A percentile compares a stretch with the other conserved stretches of the same genome.
These are phyloP conservation scores for Larimichthys polyactis DNA, from an alignment of 2,113 vertebrate species.

Conservation along the genomic window DNA sequence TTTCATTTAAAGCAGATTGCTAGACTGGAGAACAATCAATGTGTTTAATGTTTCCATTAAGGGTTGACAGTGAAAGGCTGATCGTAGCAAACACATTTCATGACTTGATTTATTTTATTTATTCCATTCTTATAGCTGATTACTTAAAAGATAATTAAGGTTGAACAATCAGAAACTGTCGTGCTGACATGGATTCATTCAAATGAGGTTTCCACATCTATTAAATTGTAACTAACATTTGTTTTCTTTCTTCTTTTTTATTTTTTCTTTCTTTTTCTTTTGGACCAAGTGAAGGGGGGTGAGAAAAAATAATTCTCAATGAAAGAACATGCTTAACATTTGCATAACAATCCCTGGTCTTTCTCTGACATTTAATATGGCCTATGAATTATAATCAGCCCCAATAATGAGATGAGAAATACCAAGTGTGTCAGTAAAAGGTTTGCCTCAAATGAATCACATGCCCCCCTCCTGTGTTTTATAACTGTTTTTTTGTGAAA, in stretches of 20 bases:
- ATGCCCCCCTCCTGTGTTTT: slow-evolving; percentile 7
- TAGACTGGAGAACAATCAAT: neutral
- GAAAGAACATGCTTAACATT: slow-evolving; percentile 79
- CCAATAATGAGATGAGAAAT: slow-evolving; percentile 82
- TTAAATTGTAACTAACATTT: slow-evolving; percentile 55
- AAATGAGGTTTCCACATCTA: slow-evolving; percentile 33
- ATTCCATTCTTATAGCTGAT: slow-evolving; percentile 26
- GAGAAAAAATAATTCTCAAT: slow-evolving; percentile 35
- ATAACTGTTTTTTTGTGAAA: slow-evolving; percentile 45
- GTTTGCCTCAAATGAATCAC: slow-evolving; percentile 75
- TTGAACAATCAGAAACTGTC: slow-evolving; percentile 17
- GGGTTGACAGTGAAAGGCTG: neutral
- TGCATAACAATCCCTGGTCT: slow-evolving; percentile 85
- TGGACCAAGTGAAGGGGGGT: slow-evolving; percentile 1
- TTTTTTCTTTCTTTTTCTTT: slow-evolving; percentile 35
- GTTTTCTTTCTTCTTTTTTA: slow-evolving; percentile 14
- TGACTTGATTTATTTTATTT: slow-evolving; percentile 18
- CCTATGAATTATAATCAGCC: slow-evolving; percentile 83
- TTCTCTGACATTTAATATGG: slow-evolving; percentile 85
- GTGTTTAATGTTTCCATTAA: neutral
- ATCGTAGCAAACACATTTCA: neutral
- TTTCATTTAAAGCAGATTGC: neutral
- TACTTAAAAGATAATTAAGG: slow-evolving; percentile 35
- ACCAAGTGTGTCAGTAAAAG: slow-evolving; percentile 79
- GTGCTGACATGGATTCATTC: neutral